A percentile compares a stretch with the other conserved stretches of the same genome.
These are phyloP conservation scores for Diaperis boleti DNA, from an alignment of 2,888 invertebrate genomes.

Conservation along the genomic window DNA sequence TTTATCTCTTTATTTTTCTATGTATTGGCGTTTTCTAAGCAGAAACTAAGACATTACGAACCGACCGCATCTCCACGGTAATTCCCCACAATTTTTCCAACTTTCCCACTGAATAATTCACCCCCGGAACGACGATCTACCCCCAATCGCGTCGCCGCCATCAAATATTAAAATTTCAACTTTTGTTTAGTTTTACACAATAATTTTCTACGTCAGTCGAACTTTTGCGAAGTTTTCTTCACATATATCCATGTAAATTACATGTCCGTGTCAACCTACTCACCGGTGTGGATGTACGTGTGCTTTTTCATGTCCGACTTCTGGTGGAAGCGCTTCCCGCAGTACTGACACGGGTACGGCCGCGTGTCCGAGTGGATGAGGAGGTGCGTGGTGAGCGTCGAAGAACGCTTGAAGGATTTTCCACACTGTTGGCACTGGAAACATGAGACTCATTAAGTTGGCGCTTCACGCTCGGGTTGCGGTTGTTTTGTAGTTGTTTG, in stretches of 20 bases:
- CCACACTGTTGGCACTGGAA: conserved; percentile 97
- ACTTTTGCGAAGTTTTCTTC: conserved; percentile 14
- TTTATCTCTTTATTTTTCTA: too few species aligned
- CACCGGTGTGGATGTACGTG: conserved; percentile 94
- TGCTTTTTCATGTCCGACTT: conserved; percentile 99
- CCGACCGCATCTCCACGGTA: too few species aligned
- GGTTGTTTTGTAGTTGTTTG: too few species aligned
- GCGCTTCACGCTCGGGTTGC: too few species aligned
- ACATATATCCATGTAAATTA: conserved; percentile 26
- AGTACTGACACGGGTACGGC: conserved; percentile 98
- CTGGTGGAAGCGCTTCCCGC: conserved; percentile 98
- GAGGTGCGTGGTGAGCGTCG: conserved; percentile 96
- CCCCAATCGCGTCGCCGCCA: neutral
- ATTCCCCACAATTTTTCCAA: conserved; percentile 8
- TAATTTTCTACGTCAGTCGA: neutral
- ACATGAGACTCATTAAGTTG: neutral
- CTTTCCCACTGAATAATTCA: neutral
- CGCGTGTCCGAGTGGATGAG: conserved; percentile 97
- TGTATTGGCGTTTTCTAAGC: too few species aligned
- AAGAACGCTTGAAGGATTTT: conserved; percentile 95
- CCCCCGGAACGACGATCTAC: neutral
- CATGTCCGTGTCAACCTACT: too few species aligned
- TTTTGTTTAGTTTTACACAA: too few species aligned
- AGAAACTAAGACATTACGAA: too few species aligned
- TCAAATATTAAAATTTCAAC: conserved; percentile 19